A percentile compares a stretch with the other conserved stretches of the same genome.
phyloP scores from a whole-genome alignment of 2,113 vertebrate genomes.

The Eudorcas thomsonii region DNA sequence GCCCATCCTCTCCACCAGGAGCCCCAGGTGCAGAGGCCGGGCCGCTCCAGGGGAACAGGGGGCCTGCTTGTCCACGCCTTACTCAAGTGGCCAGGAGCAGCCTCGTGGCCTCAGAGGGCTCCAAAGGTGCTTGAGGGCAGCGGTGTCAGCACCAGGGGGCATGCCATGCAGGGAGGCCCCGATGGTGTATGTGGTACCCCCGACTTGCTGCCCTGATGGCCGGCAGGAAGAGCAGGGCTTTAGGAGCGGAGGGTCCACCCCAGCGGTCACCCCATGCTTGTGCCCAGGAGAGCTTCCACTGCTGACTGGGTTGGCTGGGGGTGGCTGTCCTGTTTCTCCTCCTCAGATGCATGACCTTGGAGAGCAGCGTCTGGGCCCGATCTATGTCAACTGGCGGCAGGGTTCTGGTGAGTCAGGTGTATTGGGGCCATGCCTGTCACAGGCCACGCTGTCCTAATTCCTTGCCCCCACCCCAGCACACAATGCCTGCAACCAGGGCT shows the following conservation, averaged over 20 bases:
- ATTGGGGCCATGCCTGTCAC: rapidly evolving
- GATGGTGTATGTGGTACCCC: too few species aligned
- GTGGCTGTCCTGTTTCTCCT: background rate
- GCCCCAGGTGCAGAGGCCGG: rapidly evolving
- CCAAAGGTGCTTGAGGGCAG: background rate
- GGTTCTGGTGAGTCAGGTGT: background rate
- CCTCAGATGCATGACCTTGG: rapidly evolving
- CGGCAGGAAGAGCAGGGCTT: too few species aligned
- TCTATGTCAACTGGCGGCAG: rapidly evolving
- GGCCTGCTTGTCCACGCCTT: rapidly evolving
- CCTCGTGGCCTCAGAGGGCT: background rate
- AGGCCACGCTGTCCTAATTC: rapidly evolving
- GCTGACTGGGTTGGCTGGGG: background rate
- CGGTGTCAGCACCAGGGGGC: too few species aligned
- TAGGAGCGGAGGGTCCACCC: too few species aligned
- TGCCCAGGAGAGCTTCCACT: background rate
- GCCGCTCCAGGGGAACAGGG: rapidly evolving
- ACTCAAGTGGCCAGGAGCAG: background rate
- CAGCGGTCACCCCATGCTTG: background rate
- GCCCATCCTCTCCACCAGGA: too few species aligned
- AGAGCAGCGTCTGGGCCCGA: background rate
- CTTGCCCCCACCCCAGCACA: background rate
- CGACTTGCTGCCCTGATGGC: too few species aligned
- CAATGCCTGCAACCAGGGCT: rapidly evolving
- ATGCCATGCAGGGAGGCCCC: background rate